A percentile compares a stretch with the other conserved stretches of the same genome.
phyloP scores from a whole-genome alignment of 2,113 vertebrate genomes.

The Strix uralensis region DNA sequence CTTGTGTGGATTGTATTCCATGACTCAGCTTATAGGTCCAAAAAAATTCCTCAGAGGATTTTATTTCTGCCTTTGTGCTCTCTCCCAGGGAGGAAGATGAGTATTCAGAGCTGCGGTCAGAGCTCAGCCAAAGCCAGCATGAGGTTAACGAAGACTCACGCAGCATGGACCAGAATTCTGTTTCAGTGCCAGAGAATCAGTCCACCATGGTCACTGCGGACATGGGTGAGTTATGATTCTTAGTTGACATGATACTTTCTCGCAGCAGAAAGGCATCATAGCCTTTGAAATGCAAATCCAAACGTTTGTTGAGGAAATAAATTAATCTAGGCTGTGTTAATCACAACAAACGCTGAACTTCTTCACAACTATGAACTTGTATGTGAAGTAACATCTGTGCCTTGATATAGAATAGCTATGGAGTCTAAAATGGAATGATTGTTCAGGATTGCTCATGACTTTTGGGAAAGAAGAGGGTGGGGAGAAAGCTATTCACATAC shows the following conservation, averaged over 20 bases:
- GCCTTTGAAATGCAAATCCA: not conserved
- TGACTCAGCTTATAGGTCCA: not conserved
- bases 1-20: not conserved
- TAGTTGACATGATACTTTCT: not conserved
- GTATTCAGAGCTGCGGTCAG: slow-evolving; percentile 82
- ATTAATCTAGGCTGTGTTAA: not conserved
- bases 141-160: slow-evolving; percentile 82
- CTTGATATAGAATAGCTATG: not conserved
- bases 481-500: not conserved
- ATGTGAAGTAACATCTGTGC: not conserved
- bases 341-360: not conserved
- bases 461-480: not conserved
- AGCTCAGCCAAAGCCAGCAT: slow-evolving; percentile 86
- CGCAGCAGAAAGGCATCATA: not conserved
- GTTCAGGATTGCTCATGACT: not conserved
- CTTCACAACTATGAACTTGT: rapidly evolving
- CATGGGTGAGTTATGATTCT: slow-evolving; percentile 74
- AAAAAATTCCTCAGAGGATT: not conserved
- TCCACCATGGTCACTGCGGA: slow-evolving; percentile 86
- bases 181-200: slow-evolving; percentile 84
- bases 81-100: slow-evolving; percentile 85
- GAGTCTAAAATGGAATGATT: not conserved
- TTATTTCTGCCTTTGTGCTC: not conserved
- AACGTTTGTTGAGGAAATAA: not conserved
- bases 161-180: slow-evolving; percentile 84